Evolutionary conservation across 1,140 invertebrate species (phyloP), one percentile per base, ranked within the genome.

Genomic region (Drosophila ananassae): DNA sequence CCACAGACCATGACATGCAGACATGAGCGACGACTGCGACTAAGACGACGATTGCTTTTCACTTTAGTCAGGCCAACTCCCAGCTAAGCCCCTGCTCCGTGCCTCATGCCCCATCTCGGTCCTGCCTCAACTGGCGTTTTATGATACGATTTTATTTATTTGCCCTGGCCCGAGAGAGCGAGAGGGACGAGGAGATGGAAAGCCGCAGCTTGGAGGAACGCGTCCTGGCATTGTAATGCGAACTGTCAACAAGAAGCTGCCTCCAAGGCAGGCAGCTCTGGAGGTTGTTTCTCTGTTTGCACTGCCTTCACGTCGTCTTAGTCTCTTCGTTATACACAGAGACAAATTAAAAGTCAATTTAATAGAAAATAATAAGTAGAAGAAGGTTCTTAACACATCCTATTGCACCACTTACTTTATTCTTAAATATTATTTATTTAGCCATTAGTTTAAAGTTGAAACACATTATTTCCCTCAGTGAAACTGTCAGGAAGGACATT

Each of bases 121-220:
- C 28, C 66, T 55, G 47, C 76, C 24, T 28, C 50, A 58, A 69
- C 74, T 79, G 63, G 34, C 71, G 54, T 78, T 83, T 83, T 83
- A 83, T 84, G 79, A 83, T 83, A 72, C 80, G 80, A 84, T 84
- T 83, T 83, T 83, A 85, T 84, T 84, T 84, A 84, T 84, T 84
- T 84, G 77, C 75, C 63, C 79, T 56, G 73, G 74, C 56, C 64
- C 51, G 58, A 67, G 28, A 25, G 17, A 37, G 30, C 17, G 7
- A 21, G 9, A 41, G 30, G 13, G 13, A 9, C 5, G 17, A 10
- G 2, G 32, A 37, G 32, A 46, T 34, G 10, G 66, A 48, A 39
- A 72, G 60, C 77, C 57, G 37, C 52, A 53, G 50, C 54, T 44
- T 59, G 59, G 79, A 53, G 74, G 37, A 63, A 66, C 79, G 79